Percentiles rank a stretch among this genome's conserved stretches.
Conservation (phyloP, 2,888 invertebrate species). For the Epinotia nisella region DNA sequence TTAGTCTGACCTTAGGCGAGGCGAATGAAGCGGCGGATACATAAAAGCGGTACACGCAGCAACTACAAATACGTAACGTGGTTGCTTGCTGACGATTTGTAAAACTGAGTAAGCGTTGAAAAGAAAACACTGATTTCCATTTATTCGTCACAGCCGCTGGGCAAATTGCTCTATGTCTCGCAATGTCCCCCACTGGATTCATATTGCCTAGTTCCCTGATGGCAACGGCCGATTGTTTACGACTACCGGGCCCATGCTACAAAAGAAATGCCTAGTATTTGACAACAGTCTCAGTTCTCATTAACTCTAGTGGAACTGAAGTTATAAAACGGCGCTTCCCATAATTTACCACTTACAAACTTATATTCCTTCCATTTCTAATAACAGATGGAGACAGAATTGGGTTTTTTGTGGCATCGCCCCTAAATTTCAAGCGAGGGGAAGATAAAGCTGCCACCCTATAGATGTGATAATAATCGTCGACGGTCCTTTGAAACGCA, state of each 20-base stretch:
- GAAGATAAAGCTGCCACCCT: conserved; percentile 39
- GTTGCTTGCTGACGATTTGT: conserved; percentile 31
- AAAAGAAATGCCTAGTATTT: conserved; percentile 38
- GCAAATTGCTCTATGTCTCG: conserved; percentile 42
- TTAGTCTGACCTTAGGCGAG: conserved; percentile 33
- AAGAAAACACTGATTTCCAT: conserved; percentile 44
- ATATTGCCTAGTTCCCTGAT: conserved; percentile 42
- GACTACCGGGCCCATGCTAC: conserved; percentile 23
- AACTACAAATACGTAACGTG: conserved; percentile 17
- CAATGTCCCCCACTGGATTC: conserved; percentile 41
- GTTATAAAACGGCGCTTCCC: conserved; percentile 9
- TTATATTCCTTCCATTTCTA: conserved; percentile 30
- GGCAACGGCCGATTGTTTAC: conserved; percentile 35
- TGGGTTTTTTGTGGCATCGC: conserved; percentile 41
- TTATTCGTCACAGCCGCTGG: conserved; percentile 42
- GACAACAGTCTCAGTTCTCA: conserved; percentile 21
- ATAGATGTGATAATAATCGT: conserved; percentile 43
- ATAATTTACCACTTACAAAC: conserved; percentile 33
- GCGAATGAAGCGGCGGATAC: conserved; percentile 11
- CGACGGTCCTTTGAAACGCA: conserved; percentile 39
- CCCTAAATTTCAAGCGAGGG: conserved; percentile 40
- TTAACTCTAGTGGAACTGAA: conserved; percentile 21
- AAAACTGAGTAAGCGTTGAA: conserved; percentile 39
- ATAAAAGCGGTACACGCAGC: conserved; percentile 19
- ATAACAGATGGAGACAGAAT: conserved; percentile 44